Evolutionary conservation across 30 jellyfish, hydroid and myxozoan species (phyloP).

Genomic region (Aurelia aurita complex sp. Pacific): DNA sequence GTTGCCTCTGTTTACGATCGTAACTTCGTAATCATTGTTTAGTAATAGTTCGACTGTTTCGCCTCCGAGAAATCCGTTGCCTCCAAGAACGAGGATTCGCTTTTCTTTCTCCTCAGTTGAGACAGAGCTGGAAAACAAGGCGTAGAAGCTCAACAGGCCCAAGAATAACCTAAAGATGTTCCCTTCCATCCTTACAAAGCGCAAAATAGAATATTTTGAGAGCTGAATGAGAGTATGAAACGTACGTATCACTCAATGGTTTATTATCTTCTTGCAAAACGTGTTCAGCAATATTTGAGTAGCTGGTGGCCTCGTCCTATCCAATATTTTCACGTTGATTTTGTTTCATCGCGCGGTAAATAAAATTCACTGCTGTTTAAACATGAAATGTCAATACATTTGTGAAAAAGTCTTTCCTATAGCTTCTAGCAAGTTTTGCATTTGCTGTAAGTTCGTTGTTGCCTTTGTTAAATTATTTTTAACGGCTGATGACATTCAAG

Average conservation of each 20-base stretch:
- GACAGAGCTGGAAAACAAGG: neutral
- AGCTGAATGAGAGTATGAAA: too few relatives aligned
- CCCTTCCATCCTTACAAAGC: too few relatives aligned
- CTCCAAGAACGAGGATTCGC: conserved; percentile 85
- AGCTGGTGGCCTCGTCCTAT: conserved; percentile 34
- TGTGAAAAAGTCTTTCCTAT: too few relatives aligned
- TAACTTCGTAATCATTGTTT: conserved; percentile 48
- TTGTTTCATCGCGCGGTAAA: neutral
- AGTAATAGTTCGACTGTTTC: conserved; percentile 55
- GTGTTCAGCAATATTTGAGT: neutral
- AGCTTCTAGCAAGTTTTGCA: too few relatives aligned
- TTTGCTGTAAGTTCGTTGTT: too few relatives aligned
- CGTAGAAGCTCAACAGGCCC: neutral
- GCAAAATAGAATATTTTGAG: too few relatives aligned
- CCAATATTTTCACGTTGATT: conserved; percentile 1
- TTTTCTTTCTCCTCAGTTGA: conserved; percentile 15
- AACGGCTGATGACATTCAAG: too few relatives aligned
- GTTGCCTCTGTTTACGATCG: conserved; percentile 85
- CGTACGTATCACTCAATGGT: too few relatives aligned
- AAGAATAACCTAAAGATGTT: too few relatives aligned
- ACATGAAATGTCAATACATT: neutral
- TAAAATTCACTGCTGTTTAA: conserved; percentile 14
- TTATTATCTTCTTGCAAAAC: too few relatives aligned
- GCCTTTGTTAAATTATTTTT: too few relatives aligned
- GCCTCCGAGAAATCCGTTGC: conserved; percentile 95